Base-by-base conservation (phyloP, 2,888 invertebrate genomes). In the Watsonalla cultraria region DNA sequence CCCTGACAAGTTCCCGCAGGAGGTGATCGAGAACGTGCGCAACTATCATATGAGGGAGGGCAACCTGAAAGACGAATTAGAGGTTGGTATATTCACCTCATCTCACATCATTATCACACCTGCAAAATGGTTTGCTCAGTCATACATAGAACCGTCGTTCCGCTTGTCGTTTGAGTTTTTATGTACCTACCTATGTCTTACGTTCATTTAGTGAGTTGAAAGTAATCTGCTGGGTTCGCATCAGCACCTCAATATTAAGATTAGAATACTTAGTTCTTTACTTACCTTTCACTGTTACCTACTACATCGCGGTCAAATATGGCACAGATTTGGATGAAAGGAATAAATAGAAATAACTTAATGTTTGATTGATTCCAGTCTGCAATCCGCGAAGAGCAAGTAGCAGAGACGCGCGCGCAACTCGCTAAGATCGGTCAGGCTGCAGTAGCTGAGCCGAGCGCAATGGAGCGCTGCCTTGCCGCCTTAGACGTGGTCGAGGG, bases 21-120 rank as follows among this genome's bases (percentile, higher is more conserved):
- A 94, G 65, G 91, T 94, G 37, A 92, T 93, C 24, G 92, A 94
- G 68, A 94, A 93, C 71, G 92, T 95, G 53, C 91, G 93, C 57
- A 92, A 94, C 73, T 93, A 94, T 74, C 94, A 95, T 83, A 91
- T 92, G 74, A 82, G 92, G n/a, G 91, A 93, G 69, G 94, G 94
- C 58, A 92, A 93, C 65, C 82, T 95, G 50, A 92, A 91, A 60
- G 91, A 92, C 50, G 94, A 94, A 61, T 78, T 93, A 7, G 77
- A 90, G 78, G 89, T 89, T 61, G 67, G 54, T 9, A 51, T 51
- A 45, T 54, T 51, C 53, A 35, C 52, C 7, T 24, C n/a, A n/a
- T n/a, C n/a, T n/a, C n/a, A n/a, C n/a, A n/a, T n/a, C n/a, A n/a
- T n/a, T n/a, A n/a, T 24, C 24, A 24, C 1, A 24, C 24, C 24